Evolutionary conservation across 2,888 invertebrate genomes (phyloP), one percentile per base, ranked within the genome.

Genomic region (Apodemia mormo): DNA sequence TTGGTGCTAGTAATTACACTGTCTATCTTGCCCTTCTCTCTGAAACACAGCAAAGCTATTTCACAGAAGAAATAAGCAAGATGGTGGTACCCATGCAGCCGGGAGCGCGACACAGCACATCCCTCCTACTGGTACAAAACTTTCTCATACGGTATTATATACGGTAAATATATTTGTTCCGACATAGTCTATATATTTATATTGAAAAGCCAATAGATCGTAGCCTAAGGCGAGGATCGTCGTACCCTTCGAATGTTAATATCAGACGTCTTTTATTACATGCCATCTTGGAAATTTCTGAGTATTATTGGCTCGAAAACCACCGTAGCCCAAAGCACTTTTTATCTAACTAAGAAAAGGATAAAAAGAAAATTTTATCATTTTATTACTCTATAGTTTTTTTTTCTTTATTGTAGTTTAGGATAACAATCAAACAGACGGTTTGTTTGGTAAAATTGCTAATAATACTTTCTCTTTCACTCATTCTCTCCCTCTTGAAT

Each of bases 211-310:
- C 83, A 22, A 22, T 22, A 22, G 22, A 22, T 22, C 22, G 22
- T 22, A 22, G 22, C 22, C 22, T 22, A 22, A 70, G 88, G 89
- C 90, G 84, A 85, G 89, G 88, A 81, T 80, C 75, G 76, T 70
- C 74, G 78, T 72, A 76, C 81, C 79, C 77, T 77, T 79, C 80
- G 86, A 86, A 86, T 89, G 85, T 88, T 89, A 89, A 88, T 89
- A 89, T 82, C 80, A 75, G 76, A 78, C 80, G 83, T 79, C 83
- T 87, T 88, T 89, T 89, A 89, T 89, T 87, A 82, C 84, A 72
- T 71, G 67, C 68, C 68, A 72, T 75, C 74, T 75, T 71, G 72
- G 70, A 75, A 73, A 71, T 68, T 69, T 45, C 66, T 66, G 56
- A 69, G 66, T 66, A 69, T 69, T 69, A 68, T 68, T 68, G 68